These are phyloP conservation scores for Meloidogyne hapla DNA, from an alignment of 1,140 invertebrate genomes.

Conservation along the genomic window DNA sequence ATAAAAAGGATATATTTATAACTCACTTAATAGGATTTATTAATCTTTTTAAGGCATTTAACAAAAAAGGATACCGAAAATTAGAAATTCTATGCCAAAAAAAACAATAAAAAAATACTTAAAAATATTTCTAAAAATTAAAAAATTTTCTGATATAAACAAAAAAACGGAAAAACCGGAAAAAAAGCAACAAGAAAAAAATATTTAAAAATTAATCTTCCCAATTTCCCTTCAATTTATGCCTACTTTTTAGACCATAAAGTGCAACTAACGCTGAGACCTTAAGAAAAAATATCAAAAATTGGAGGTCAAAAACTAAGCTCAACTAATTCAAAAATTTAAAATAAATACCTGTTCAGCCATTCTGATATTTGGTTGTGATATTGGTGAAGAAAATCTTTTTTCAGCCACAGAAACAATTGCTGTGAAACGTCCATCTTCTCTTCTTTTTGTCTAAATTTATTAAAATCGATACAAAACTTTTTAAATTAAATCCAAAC, in stretches of 20 bases:
- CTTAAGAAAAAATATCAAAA: slow-evolving; percentile 10
- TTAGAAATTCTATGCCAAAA: neutral
- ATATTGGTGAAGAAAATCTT: slow-evolving; percentile 50
- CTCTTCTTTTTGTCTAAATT: slow-evolving; percentile 30
- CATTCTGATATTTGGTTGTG: slow-evolving; percentile 61
- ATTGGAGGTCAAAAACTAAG: no score
- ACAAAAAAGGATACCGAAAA: neutral
- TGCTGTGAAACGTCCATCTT: slow-evolving; percentile 28
- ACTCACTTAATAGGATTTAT: slow-evolving; percentile 2
- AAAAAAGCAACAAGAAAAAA: neutral
- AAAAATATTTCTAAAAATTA: neutral
- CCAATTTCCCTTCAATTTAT: slow-evolving; percentile 49
- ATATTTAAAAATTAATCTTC: slow-evolving; percentile 44
- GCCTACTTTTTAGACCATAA: slow-evolving; percentile 50
- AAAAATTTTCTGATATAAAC: neutral
- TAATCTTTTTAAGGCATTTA: neutral
- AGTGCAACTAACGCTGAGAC: slow-evolving; percentile 53
- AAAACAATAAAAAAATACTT: neutral
- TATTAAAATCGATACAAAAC: neutral
- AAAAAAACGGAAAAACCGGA: neutral
- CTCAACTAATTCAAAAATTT: neutral
- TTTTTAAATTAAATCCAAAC: slow-evolving; percentile 29
- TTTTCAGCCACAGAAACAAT: slow-evolving; percentile 21
- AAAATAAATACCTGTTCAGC: slow-evolving; percentile 57
- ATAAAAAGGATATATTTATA: slow-evolving; percentile 5